Conservation (phyloP, 2,113 vertebrate species). For the Dicaeum eximium region DNA sequence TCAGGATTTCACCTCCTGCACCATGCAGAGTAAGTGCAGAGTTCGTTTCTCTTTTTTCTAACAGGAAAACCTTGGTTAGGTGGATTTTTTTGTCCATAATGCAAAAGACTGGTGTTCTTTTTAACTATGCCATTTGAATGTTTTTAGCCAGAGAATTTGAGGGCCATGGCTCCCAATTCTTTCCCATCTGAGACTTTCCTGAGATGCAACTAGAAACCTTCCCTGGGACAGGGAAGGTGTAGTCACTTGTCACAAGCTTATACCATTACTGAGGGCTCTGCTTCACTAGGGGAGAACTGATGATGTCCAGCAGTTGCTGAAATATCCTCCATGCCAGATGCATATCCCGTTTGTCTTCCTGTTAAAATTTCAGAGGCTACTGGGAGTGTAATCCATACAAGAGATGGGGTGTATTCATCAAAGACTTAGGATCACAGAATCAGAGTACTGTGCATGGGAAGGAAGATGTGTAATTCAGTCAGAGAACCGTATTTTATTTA, state of each 20-base stretch:
- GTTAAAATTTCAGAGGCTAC: not conserved
- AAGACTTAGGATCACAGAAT: not conserved
- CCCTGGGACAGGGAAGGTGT: not conserved
- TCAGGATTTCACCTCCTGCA: not conserved
- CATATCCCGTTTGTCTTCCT: not conserved
- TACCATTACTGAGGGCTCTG: not conserved
- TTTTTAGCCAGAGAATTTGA: not conserved
- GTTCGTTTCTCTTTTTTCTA: not conserved
- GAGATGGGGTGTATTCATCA: not conserved
- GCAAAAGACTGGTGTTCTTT: not conserved
- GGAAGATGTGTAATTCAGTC: not conserved
- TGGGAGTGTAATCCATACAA: not conserved
- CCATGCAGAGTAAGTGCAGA: not conserved
- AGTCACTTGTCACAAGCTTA: not conserved
- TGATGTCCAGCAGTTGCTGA: not conserved
- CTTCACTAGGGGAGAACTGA: not conserved
- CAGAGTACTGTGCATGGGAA: not conserved
- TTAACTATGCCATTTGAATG: accelerated
- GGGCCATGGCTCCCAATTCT: not conserved
- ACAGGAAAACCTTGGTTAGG: not conserved
- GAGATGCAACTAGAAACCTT: not conserved
- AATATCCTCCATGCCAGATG: not conserved
- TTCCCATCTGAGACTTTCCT: not conserved
- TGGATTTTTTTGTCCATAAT: not conserved
- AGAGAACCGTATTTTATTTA: not conserved